A percentile compares a stretch with the other conserved stretches of the same genome.
These are phyloP conservation scores for Rhagonycha fulva DNA, from an alignment of 2,888 invertebrate species.

Conservation along the genomic window DNA sequence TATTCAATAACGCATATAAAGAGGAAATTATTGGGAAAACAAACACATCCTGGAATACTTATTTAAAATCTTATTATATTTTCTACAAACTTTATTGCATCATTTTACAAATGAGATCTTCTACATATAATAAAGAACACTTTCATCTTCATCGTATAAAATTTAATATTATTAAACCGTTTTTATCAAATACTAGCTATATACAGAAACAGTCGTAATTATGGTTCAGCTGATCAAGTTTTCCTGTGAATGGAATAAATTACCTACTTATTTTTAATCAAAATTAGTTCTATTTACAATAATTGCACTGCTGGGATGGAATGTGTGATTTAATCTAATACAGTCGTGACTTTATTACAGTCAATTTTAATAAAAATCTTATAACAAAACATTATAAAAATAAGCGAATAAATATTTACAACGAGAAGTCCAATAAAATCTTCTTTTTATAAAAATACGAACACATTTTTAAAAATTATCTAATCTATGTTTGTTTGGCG, in stretches of 20 bases:
- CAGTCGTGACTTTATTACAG: constrained; percentile 1
- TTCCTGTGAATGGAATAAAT: not conserved
- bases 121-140: constrained; percentile 2
- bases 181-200: not conserved
- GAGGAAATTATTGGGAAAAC: not conserved
- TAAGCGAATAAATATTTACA: not conserved
- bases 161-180: constrained; percentile 7
- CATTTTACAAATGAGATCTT: not conserved
- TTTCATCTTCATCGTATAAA: constrained; percentile 15
- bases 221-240: not conserved
- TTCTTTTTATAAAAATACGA: not conserved
- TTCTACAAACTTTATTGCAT: not conserved
- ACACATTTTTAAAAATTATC: not conserved
- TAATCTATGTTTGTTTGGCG: not conserved
- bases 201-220: constrained; percentile 4
- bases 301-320: not conserved
- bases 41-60: not conserved
- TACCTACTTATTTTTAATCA: not conserved
- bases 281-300: not conserved
- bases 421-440: not conserved
- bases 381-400: not conserved
- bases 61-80: not conserved
- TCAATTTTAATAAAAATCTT: not conserved
- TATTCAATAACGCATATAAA: not conserved
- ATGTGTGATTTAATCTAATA: constrained; percentile 1